Evolutionary conservation across 1,140 invertebrate genomes (phyloP).

Genomic region (honey bee (Apis mellifera)): DNA sequence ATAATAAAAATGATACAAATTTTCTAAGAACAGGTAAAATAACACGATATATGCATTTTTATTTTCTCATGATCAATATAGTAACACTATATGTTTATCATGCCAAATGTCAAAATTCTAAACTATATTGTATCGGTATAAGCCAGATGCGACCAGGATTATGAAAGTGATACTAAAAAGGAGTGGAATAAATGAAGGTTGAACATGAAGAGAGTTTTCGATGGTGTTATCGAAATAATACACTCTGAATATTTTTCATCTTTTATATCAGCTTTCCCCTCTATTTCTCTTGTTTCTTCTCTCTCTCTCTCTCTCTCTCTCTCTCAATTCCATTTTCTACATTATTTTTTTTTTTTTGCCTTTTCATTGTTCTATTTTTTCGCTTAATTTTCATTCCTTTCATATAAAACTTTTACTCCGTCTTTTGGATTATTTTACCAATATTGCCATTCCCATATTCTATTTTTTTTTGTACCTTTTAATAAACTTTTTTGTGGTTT

Average conservation of each 20-base stretch:
- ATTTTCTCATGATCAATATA: not conserved
- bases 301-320: not conserved
- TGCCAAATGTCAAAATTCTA: constrained; percentile 1
- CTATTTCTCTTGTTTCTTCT: not conserved
- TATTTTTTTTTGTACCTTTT: not conserved
- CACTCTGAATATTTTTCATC: constrained; percentile 7
- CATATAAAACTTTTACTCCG: not conserved
- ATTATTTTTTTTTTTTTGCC: not conserved
- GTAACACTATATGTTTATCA: not conserved
- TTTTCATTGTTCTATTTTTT: not conserved
- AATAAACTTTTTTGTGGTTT: not conserved
- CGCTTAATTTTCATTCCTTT: not conserved
- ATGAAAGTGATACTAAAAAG: constrained; percentile 15
- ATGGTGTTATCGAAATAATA: constrained; percentile 8
- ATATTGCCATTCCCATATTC: not conserved
- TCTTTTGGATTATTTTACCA: constrained; percentile 2
- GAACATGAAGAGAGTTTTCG: not conserved
- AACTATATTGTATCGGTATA: constrained; percentile 3
- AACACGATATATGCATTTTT: not conserved
- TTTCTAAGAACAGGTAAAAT: not conserved
- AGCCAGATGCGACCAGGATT: constrained; percentile 11
- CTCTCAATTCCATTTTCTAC: not conserved
- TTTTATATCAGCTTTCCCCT: not conserved
- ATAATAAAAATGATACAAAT: not conserved
- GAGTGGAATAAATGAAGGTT: constrained; percentile 1